Conservation (phyloP, 2,113 vertebrate species). For the Tupaia chinensis region DNA sequence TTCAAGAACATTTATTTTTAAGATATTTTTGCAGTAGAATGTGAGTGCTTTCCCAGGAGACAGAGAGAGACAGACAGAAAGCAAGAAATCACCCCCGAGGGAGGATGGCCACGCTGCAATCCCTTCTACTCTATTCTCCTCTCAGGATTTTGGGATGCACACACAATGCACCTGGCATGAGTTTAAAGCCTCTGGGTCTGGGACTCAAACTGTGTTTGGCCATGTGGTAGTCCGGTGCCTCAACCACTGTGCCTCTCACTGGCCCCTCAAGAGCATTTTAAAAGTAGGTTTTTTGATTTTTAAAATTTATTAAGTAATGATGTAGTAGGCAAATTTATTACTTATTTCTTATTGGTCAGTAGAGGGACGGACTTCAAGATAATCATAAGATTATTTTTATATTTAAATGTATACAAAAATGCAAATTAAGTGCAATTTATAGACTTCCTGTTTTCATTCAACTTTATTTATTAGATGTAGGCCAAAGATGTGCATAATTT, state of each 20-base stretch:
- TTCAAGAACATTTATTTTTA: not conserved
- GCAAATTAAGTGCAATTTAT: not conserved
- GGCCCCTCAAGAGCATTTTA: not conserved
- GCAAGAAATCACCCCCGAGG: no score
- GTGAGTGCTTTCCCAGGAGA: no score
- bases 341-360: not conserved
- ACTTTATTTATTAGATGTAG: slow-evolving; percentile 9
- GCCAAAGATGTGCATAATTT: not conserved
- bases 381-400: not conserved
- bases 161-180: no score
- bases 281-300: not conserved
- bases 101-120: no score
- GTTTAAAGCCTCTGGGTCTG: no score
- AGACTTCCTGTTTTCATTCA: not conserved
- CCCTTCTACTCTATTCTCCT: no score
- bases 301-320: slow-evolving; percentile 10
- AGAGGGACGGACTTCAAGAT: not conserved
- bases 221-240: no score
- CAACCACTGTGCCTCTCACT: no score
- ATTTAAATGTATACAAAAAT: not conserved
- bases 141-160: no score
- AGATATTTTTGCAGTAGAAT: no score
- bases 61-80: no score
- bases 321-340: not conserved
- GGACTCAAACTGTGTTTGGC: no score